Percentiles rank a stretch among this genome's conserved stretches.
phyloP scores from a whole-genome alignment of 2,888 invertebrate genomes.

The Trichacis sp. region DNA sequence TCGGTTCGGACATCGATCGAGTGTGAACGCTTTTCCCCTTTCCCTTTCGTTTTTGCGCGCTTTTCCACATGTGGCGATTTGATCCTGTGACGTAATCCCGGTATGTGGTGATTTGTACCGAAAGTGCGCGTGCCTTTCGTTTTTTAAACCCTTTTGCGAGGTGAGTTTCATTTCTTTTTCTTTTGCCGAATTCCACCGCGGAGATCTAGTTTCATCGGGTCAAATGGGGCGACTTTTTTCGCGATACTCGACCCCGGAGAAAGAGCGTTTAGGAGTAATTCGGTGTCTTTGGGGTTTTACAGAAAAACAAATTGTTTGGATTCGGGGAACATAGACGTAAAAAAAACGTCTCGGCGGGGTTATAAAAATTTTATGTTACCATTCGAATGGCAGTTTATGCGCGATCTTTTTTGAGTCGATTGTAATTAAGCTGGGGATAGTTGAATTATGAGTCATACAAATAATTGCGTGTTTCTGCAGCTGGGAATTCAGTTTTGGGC shows the following conservation, averaged over 20 bases:
- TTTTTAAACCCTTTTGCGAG: conserved; percentile 1
- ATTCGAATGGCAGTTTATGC: not conserved
- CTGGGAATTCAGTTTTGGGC: no score
- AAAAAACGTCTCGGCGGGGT: not conserved
- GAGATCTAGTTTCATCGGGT: not conserved
- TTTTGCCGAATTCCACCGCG: no score
- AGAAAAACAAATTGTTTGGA: no score
- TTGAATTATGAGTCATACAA: no score
- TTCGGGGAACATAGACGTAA: no score
- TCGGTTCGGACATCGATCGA: conserved; percentile 11
- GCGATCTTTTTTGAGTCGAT: not conserved
- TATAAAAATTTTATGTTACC: not conserved
- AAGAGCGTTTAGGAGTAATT: no score
- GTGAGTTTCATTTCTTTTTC: conserved; percentile 13
- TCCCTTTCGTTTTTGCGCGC: not conserved
- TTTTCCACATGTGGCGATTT: not conserved
- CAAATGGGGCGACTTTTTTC: not conserved
- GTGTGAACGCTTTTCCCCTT: conserved; percentile 1
- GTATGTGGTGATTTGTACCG: no score
- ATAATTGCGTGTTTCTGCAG: no score
- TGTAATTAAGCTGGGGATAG: not conserved
- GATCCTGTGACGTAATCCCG: not conserved
- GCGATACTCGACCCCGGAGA: no score
- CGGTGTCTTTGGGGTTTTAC: no score
- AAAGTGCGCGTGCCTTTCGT: not conserved